Evolutionary conservation across 2,797 vertebrate genomes (phyloP).

Genomic region (Hybognathus amarus): DNA sequence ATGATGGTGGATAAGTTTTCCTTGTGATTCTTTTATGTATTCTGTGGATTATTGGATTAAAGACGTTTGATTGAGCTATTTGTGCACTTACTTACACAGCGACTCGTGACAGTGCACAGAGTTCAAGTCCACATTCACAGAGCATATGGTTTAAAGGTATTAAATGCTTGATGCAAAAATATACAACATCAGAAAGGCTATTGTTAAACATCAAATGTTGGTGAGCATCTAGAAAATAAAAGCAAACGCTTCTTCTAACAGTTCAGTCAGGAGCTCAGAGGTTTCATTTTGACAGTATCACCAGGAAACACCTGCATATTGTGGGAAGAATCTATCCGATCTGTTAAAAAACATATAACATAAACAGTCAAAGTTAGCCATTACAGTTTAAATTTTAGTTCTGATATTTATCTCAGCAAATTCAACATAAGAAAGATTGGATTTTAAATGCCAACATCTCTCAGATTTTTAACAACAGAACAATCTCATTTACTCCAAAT

Average conservation of each 20-base stretch:
- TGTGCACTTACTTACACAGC: not conserved
- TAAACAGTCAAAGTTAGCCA: conserved; percentile 1
- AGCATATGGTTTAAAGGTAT: not conserved
- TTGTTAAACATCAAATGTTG: not conserved
- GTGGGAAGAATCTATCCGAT: not conserved
- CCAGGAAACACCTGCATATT: conserved; percentile 49
- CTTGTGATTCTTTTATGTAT: not conserved
- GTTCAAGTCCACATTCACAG: not conserved
- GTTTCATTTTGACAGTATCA: not conserved
- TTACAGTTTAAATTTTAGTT: not conserved
- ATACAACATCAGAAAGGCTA: not conserved
- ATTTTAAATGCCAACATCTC: not conserved
- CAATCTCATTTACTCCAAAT: not conserved
- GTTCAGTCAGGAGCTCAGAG: not conserved
- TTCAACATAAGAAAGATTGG: not conserved
- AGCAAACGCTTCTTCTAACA: not conserved
- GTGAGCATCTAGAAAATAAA: not conserved
- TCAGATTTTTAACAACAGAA: not conserved
- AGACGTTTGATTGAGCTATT: not conserved
- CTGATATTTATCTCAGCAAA: not conserved
- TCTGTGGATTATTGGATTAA: not conserved
- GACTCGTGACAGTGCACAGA: not conserved
- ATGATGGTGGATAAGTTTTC: not conserved
- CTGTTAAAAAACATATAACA: conserved; percentile 12
- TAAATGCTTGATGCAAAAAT: not conserved